A percentile compares a stretch with the other conserved stretches of the same genome.
phyloP scores from a whole-genome alignment of 92 coral and sea anemone species.

The Blastomussa wellsi region DNA sequence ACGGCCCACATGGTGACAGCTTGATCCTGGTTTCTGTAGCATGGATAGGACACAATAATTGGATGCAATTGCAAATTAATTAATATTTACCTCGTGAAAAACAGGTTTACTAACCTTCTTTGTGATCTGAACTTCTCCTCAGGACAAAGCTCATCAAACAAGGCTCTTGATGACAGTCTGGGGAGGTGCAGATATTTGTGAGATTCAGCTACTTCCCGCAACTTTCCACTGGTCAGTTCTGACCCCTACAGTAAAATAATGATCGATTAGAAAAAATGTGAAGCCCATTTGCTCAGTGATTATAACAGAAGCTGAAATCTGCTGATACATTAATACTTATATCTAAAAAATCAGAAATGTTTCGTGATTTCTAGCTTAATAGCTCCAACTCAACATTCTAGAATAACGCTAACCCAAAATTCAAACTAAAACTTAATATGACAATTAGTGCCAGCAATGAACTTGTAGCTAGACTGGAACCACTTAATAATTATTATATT shows the following conservation, averaged over 20 bases:
- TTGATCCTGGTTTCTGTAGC: too few relatives aligned
- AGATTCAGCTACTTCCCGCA: constrained; percentile 67
- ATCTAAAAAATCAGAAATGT: too few relatives aligned
- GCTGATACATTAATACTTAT: neutral
- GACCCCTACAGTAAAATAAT: constrained; percentile 61
- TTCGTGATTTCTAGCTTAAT: too few relatives aligned
- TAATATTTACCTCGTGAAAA: too few relatives aligned
- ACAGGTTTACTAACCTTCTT: constrained; percentile 60
- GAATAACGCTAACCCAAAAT: too few relatives aligned
- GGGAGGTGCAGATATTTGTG: constrained; percentile 83
- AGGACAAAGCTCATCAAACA: constrained; percentile 85
- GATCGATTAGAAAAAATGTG: neutral
- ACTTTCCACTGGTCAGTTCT: constrained; percentile 77
- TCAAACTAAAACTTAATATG: too few relatives aligned
- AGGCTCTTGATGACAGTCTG: constrained; percentile 71
- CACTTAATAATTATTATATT: too few relatives aligned
- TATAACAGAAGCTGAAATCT: neutral
- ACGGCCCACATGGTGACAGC: too few relatives aligned
- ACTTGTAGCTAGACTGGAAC: neutral
- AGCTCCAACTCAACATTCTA: too few relatives aligned
- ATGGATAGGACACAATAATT: too few relatives aligned
- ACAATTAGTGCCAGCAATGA: neutral
- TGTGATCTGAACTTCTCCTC: constrained; percentile 85
- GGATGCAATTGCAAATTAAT: too few relatives aligned
- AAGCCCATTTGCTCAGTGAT: neutral